Evolutionary conservation across 2,888 invertebrate species (phyloP).

Genomic region (Nyleta sp.): DNA sequence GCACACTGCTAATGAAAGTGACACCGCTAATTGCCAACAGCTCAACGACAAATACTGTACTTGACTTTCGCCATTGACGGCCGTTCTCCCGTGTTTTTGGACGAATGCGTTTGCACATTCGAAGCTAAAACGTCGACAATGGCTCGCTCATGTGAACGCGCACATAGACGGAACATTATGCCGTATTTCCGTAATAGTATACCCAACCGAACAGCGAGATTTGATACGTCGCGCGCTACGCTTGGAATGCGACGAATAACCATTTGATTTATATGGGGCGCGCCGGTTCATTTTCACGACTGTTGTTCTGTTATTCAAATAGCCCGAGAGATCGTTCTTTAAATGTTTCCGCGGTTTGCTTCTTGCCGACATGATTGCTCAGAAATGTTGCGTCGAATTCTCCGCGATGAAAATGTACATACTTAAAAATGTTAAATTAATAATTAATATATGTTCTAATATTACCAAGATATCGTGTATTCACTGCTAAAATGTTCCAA

Average conservation of each 20-base stretch:
- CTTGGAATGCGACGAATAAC: conserved; percentile 42
- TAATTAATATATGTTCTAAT: no score
- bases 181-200: conserved; percentile 49
- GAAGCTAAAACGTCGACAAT: conserved; percentile 47
- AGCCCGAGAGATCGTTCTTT: background rate
- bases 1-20: conserved; percentile 62
- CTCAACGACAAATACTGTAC: conserved; percentile 54
- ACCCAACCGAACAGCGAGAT: conserved; percentile 37
- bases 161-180: conserved; percentile 47
- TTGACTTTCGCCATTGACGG: conserved; percentile 60
- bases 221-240: conserved; percentile 47
- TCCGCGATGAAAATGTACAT: no score
- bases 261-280: conserved; percentile 41
- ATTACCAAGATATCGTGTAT: no score
- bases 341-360: background rate
- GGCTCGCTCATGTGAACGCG: conserved; percentile 46
- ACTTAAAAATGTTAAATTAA: no score
- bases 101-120: conserved; percentile 54
- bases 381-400: no score
- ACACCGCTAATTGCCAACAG: conserved; percentile 67
- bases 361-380: background rate
- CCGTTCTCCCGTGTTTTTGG: conserved; percentile 46
- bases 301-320: conserved; percentile 21
- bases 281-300: conserved; percentile 18
- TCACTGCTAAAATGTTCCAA: no score